Percentiles rank a stretch among this genome's conserved stretches.
Conservation (phyloP, 2,797 vertebrate genomes). For the Anguilla pacifica region DNA sequence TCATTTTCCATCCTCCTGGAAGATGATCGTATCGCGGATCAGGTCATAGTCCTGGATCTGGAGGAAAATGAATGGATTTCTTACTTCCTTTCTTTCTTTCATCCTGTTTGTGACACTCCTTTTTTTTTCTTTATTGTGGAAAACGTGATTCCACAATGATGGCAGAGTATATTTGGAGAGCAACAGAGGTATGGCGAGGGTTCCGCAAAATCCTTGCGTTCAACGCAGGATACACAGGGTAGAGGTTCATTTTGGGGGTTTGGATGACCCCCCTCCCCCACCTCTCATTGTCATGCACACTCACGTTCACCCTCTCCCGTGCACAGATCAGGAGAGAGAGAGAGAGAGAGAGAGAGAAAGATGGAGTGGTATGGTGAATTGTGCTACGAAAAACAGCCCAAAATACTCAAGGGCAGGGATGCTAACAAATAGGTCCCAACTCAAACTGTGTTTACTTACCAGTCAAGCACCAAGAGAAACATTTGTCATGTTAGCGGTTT, state of each 20-base stretch:
- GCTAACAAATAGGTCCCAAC: background rate
- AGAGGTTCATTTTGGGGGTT: background rate
- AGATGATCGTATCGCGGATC: conserved; percentile 59
- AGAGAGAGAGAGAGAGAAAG: conserved; percentile 34
- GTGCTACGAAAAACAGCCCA: conserved; percentile 26
- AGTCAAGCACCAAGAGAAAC: background rate
- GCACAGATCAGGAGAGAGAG: conserved; percentile 29
- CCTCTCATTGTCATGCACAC: background rate
- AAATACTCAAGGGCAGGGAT: background rate
- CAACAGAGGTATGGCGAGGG: background rate
- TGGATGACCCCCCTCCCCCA: background rate
- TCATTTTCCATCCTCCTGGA: conserved; percentile 73
- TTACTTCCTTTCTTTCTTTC: background rate
- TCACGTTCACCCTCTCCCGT: too few relatives aligned
- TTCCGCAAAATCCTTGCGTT: background rate
- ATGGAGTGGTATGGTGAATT: conserved; percentile 51
- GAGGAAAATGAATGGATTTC: conserved; percentile 37
- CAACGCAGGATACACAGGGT: background rate
- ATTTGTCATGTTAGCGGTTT: background rate
- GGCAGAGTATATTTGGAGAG: background rate
- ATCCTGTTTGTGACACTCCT: background rate
- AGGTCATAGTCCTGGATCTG: conserved; percentile 52
- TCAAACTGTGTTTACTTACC: background rate
- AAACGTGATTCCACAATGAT: background rate
- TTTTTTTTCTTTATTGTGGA: background rate